Evolutionary conservation across 2,797 vertebrate species (phyloP), one percentile per base, ranked within the genome.

Genomic region (Tenualosa ilisha): DNA sequence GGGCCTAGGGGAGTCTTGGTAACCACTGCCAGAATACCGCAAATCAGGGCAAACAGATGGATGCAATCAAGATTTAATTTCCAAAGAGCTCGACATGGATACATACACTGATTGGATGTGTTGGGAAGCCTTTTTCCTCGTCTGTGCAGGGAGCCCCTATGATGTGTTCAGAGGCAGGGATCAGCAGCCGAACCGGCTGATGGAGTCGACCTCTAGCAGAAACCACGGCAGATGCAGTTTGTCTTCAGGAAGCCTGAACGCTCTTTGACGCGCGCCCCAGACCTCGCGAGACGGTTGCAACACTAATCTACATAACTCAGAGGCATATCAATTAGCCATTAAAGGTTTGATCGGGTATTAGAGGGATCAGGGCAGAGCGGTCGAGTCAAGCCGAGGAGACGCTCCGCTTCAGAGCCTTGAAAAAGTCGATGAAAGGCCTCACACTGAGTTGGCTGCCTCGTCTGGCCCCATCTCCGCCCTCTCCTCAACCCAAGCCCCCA

Each of bases 291-390:
- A 90, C 89, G 89, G 90, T 89, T 91, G 85, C 92, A 89, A 91
- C 91, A 87, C 89, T 89, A 90, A 92, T 92, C 89, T 68, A 85
- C 89, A 91, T 90, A 93, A 91, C 88, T 91, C 90, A 87, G 84
- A 87, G 91, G 93, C 91, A 93, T 94, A 93, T 95, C 93, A 95
- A 95, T 95, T 94, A 93, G 92, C 88, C 88, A 93, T 94, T 93
- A 93, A 90, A 89, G 92, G 90, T 93, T 93, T 93, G 91, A 89
- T 89, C 86, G 89, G 92, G 94, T 93, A 93, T 94, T 93, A 94
- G 56, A 91, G 90, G 91, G 93, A 94, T 95, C 92, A 94, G 90
- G 91, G 88, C 88, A 91, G 92, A 90, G 89, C 91, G 93, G 93
- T 93, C 90, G 88, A 91, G 90, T 93, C 90, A 87, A 91, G 90